These are phyloP conservation scores for Habrosyne pyritoides DNA, from an alignment of 2,888 invertebrate genomes.

Conservation along the genomic window DNA sequence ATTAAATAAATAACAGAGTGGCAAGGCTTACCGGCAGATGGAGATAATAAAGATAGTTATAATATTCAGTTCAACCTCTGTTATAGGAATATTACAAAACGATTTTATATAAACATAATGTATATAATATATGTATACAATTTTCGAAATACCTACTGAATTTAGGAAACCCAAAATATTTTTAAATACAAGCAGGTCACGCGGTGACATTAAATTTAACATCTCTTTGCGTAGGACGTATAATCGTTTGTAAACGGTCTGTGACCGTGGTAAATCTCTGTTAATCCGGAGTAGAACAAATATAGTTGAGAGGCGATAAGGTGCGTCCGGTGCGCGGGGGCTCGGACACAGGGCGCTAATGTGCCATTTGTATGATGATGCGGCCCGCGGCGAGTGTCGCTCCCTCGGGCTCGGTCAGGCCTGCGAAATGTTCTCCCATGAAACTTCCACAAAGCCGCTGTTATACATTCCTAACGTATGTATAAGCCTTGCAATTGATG, in stretches of 20 bases:
- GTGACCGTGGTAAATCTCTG: slow-evolving; percentile 80
- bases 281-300: slow-evolving; percentile 79
- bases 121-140: no score
- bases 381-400: slow-evolving; percentile 35
- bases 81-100: no score
- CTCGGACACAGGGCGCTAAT: slow-evolving; percentile 66
- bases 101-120: no score
- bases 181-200: slow-evolving; percentile 56
- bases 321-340: slow-evolving; percentile 62
- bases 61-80: no score
- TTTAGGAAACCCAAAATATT: slow-evolving; percentile 26
- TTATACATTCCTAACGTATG: slow-evolving; percentile 3
- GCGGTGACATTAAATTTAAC: slow-evolving; percentile 64
- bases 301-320: slow-evolving; percentile 81
- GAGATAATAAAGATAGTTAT: no score
- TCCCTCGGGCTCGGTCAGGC: slow-evolving; percentile 36
- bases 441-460: slow-evolving; percentile 15
- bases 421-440: slow-evolving; percentile 51
- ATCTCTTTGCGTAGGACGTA: slow-evolving; percentile 77
- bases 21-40: no score
- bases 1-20: no score
- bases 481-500: not conserved
- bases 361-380: slow-evolving; percentile 82
- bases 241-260: slow-evolving; percentile 75
- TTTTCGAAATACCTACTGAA: not conserved